Conservation (phyloP, 2,113 vertebrate genomes). For the Holacanthus passer region DNA sequence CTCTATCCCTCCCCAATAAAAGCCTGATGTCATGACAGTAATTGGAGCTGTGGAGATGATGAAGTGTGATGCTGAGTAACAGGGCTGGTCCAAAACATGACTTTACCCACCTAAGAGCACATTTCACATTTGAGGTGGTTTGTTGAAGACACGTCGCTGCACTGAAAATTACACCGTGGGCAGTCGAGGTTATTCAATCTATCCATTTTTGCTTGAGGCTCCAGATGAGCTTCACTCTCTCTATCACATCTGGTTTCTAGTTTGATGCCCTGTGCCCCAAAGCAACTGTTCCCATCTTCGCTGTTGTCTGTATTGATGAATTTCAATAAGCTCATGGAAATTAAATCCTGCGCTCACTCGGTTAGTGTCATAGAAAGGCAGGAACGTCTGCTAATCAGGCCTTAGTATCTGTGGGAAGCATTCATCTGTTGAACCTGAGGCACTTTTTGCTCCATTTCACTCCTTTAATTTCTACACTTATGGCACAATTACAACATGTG, state of each 20-base stretch:
- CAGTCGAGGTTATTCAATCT: neutral
- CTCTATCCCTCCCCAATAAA: constrained; percentile 41
- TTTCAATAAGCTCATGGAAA: constrained; percentile 13
- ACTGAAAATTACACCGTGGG: neutral
- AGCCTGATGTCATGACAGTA: constrained; percentile 64
- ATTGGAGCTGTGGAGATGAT: constrained; percentile 46
- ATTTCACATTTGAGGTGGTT: constrained; percentile 15
- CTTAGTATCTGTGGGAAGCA: neutral
- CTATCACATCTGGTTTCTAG: constrained; percentile 10
- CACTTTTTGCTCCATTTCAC: neutral
- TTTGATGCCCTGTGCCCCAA: constrained; percentile 1
- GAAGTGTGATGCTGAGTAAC: constrained; percentile 42
- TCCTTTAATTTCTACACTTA: constrained; percentile 8
- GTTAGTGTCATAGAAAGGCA: constrained; percentile 4
- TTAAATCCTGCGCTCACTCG: neutral
- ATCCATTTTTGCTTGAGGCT: neutral
- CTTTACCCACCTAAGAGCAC: neutral
- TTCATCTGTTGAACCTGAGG: neutral
- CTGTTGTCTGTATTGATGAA: constrained; percentile 21
- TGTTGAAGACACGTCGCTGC: neutral
- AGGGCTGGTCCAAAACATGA: constrained; percentile 13
- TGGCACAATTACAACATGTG: neutral
- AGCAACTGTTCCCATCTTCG: constrained; percentile 11
- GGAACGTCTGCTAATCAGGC: neutral
- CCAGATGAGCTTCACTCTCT: constrained; percentile 14